Conservation (phyloP, 2,888 invertebrate species). For the Lasioglossum lativentre region DNA sequence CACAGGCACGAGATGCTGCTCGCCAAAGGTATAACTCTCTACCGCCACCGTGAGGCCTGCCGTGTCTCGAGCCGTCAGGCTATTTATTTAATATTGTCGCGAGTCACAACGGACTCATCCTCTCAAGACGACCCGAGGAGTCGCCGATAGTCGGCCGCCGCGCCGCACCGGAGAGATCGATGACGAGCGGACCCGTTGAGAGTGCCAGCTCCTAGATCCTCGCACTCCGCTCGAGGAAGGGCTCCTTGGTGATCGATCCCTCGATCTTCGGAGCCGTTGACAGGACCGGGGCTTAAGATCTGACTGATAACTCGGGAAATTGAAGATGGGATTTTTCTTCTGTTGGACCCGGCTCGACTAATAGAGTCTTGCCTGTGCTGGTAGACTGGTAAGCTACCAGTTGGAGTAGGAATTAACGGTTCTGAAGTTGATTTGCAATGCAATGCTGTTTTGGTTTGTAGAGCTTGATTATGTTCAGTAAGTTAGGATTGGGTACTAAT, state of each 20-base stretch:
- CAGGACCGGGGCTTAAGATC: neutral
- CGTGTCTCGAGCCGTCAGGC: slow-evolving; percentile 67
- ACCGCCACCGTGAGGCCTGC: slow-evolving; percentile 34
- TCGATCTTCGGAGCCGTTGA: neutral
- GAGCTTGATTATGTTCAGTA: too few species aligned
- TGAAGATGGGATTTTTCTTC: neutral
- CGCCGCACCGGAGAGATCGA: slow-evolving; percentile 61
- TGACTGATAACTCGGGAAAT: neutral
- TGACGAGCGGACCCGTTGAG: slow-evolving; percentile 40
- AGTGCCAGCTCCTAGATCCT: neutral
- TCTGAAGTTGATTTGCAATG: neutral
- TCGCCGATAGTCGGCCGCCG: slow-evolving; percentile 21
- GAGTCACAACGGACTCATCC: slow-evolving; percentile 59
- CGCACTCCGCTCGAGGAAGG: neutral
- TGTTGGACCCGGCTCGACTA: neutral
- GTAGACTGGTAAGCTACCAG: neutral
- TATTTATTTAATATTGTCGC: slow-evolving; percentile 80
- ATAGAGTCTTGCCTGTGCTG: too few species aligned
- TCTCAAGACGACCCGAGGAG: slow-evolving; percentile 10
- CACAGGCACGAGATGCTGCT: neutral
- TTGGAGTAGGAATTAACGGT: neutral
- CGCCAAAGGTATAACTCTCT: slow-evolving; percentile 11
- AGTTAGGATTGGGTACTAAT: neutral
- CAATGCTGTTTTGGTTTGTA: too few species aligned
- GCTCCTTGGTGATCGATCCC: neutral